These are phyloP conservation scores for Spisula solida DNA, from an alignment of 2,888 invertebrate species.

Conservation along the genomic window DNA sequence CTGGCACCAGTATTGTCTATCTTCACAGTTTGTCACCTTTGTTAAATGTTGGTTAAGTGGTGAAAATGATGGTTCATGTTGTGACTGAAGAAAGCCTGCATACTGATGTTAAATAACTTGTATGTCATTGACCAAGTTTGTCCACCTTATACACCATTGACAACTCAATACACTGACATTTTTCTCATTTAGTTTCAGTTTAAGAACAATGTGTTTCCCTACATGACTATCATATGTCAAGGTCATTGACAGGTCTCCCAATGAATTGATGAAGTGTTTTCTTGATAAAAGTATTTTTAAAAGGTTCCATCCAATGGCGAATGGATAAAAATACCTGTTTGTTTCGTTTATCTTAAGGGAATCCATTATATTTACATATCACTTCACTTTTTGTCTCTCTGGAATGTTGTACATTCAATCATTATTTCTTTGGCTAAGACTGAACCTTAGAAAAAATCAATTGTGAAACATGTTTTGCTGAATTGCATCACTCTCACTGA, in stretches of 20 bases:
- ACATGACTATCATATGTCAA: neutral
- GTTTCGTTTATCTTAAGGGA: neutral
- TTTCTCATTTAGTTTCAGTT: neutral
- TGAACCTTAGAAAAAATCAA: too few species aligned
- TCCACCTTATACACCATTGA: neutral
- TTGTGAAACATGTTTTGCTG: too few species aligned
- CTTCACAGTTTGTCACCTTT: neutral
- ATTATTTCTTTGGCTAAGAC: too few species aligned
- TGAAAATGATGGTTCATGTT: neutral
- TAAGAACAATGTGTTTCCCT: neutral
- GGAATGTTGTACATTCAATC: too few species aligned
- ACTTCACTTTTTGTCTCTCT: neutral
- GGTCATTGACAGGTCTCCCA: neutral
- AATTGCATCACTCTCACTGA: too few species aligned
- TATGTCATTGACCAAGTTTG: slow-evolving; percentile 5
- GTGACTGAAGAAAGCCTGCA: neutral
- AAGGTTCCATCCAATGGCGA: neutral
- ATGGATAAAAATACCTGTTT: neutral
- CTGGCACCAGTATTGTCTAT: too few species aligned
- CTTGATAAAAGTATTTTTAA: neutral
- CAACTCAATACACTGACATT: neutral
- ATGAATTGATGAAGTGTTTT: neutral
- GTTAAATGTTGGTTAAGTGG: neutral
- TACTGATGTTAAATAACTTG: neutral
- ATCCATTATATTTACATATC: neutral